A percentile compares a stretch with the other conserved stretches of the same genome.
These are phyloP conservation scores for Fregata magnificens DNA, from an alignment of 2,113 vertebrate genomes.

Conservation along the genomic window DNA sequence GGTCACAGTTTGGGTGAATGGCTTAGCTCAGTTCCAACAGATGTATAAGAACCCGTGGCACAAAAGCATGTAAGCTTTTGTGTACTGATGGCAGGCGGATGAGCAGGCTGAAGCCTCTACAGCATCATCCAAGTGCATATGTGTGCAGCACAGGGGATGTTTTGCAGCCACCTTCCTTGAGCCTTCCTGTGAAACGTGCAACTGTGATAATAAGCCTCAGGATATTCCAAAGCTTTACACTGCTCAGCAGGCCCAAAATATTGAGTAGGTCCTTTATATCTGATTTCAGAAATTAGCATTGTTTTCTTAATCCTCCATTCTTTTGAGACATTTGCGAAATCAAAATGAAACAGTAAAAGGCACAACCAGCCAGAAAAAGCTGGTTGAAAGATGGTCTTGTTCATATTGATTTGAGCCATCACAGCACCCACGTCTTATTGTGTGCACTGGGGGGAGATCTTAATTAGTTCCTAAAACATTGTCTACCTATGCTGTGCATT, in stretches of 20 bases:
- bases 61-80: background rate
- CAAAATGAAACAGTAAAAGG: background rate
- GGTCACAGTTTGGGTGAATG: background rate
- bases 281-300: background rate
- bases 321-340: background rate
- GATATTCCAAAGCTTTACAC: background rate
- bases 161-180: background rate
- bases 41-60: background rate
- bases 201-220: background rate
- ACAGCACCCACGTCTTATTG: background rate
- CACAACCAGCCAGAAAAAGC: background rate
- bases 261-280: background rate
- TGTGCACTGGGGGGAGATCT: background rate
- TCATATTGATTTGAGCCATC: background rate
- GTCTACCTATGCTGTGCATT: background rate
- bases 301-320: background rate
- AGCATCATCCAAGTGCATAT: background rate
- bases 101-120: background rate
- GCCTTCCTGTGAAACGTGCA: background rate
- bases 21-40: background rate
- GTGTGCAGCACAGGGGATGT: background rate
- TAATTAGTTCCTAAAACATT: background rate
- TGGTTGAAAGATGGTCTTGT: background rate
- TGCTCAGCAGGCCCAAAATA: background rate
- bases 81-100: background rate